These are phyloP conservation scores for Silurus aristotelis DNA, from an alignment of 2,797 vertebrate species.

Conservation along the genomic window DNA sequence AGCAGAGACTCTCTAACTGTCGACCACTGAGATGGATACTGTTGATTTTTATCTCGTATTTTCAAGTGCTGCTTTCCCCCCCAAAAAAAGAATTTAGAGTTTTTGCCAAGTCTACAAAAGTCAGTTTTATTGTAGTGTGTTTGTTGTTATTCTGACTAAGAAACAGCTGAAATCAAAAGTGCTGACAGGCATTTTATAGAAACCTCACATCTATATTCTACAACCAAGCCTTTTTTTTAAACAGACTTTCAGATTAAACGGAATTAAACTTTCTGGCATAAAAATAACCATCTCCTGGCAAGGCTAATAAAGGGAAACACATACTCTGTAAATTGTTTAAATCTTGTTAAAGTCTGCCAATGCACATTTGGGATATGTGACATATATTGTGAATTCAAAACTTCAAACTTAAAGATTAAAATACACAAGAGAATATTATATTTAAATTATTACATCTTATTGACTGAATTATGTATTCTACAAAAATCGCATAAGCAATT, in stretches of 20 bases:
- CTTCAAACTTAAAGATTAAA: background rate
- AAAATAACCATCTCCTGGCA: background rate
- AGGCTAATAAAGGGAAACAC: background rate
- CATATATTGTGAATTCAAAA: background rate
- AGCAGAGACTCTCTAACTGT: constrained; percentile 66
- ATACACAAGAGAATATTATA: background rate
- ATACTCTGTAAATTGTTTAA: background rate
- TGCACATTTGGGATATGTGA: too few relatives aligned
- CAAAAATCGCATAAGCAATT: constrained; percentile 1
- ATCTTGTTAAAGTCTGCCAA: background rate
- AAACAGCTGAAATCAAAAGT: constrained; percentile 25
- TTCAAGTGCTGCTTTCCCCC: constrained; percentile 61
- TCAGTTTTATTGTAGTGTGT: constrained; percentile 27
- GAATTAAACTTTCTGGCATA: background rate
- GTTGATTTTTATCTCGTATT: constrained; percentile 66
- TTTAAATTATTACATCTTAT: background rate
- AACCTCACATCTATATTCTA: background rate
- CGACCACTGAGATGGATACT: constrained; percentile 68
- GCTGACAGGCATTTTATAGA: background rate
- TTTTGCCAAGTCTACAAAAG: constrained; percentile 25
- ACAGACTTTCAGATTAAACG: background rate
- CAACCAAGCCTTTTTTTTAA: background rate
- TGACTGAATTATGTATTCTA: background rate
- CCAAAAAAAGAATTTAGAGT: background rate
- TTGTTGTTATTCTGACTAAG: constrained; percentile 20